Evolutionary conservation across 2,113 vertebrate genomes (phyloP).

Genomic region (Poeciliopsis turrubarensis): DNA sequence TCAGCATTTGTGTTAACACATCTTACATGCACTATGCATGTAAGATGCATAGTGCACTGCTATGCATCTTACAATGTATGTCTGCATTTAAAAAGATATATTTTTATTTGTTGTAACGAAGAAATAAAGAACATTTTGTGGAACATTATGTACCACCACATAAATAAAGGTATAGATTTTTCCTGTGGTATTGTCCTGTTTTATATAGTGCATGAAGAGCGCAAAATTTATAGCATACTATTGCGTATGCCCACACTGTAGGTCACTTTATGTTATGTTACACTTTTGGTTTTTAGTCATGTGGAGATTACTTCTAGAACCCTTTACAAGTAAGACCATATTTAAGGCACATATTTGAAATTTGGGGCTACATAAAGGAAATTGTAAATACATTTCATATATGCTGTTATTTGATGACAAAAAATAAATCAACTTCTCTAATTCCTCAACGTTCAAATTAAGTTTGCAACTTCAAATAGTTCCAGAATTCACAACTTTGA

Average conservation of each 20-base stretch:
- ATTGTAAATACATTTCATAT: neutral
- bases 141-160: neutral
- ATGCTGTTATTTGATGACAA: neutral
- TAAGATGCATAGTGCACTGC: slow-evolving; percentile 13
- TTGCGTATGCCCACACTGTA: neutral
- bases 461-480: neutral
- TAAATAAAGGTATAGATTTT: neutral
- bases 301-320: too few relatives aligned
- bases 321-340: too few relatives aligned
- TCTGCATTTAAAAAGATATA: too few relatives aligned
- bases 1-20: slow-evolving; percentile 5
- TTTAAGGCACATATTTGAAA: neutral
- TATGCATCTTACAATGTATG: too few relatives aligned
- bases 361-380: neutral
- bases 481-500: neutral
- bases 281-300: neutral
- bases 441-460: too few relatives aligned
- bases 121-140: neutral
- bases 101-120: too few relatives aligned
- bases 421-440: too few relatives aligned
- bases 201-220: neutral
- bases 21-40: too few relatives aligned
- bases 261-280: neutral
- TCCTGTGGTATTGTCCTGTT: too few relatives aligned
- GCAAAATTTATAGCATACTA: neutral